These are phyloP conservation scores for Bambusicola thoracicus DNA, from an alignment of 2,113 vertebrate species.

Conservation along the genomic window DNA sequence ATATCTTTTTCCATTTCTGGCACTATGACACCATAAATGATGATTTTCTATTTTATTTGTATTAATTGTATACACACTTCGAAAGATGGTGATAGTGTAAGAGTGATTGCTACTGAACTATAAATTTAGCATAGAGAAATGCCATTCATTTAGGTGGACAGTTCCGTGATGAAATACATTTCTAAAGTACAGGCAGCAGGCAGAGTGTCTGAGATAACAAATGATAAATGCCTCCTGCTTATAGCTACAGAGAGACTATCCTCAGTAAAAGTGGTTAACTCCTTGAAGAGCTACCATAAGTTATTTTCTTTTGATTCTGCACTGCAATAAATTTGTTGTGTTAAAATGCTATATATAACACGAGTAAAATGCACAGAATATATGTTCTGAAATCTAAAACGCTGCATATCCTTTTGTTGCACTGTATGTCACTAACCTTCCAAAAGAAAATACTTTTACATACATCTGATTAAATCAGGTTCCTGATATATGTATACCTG, in stretches of 20 bases:
- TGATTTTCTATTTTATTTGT: slow-evolving; percentile 65
- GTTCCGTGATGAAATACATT: slow-evolving; percentile 68
- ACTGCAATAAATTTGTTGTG: neutral
- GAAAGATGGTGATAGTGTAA: slow-evolving; percentile 66
- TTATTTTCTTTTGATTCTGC: slow-evolving; percentile 34
- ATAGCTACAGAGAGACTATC: slow-evolving; percentile 3
- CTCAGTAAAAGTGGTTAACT: neutral
- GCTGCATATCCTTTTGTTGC: neutral
- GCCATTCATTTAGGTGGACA: slow-evolving; percentile 71
- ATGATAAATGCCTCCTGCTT: slow-evolving; percentile 61
- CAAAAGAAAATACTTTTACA: neutral
- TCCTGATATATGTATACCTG: neutral
- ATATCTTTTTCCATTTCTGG: slow-evolving; percentile 27
- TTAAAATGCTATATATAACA: slow-evolving; percentile 16
- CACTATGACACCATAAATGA: slow-evolving; percentile 35
- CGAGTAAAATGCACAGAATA: neutral
- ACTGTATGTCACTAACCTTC: neutral
- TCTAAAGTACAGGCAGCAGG: slow-evolving; percentile 45
- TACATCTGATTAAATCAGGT: neutral
- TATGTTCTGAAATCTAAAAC: slow-evolving; percentile 3
- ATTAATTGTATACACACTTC: slow-evolving; percentile 75
- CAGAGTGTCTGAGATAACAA: slow-evolving; percentile 59
- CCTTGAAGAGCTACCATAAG: neutral
- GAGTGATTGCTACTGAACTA: slow-evolving; percentile 74
- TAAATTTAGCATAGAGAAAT: slow-evolving; percentile 71